Percentiles rank a stretch among this genome's conserved stretches.
Evolutionary conservation across 2,113 vertebrate genomes (phyloP).

Genomic region (Boulengeromyrus knoepffleri): DNA sequence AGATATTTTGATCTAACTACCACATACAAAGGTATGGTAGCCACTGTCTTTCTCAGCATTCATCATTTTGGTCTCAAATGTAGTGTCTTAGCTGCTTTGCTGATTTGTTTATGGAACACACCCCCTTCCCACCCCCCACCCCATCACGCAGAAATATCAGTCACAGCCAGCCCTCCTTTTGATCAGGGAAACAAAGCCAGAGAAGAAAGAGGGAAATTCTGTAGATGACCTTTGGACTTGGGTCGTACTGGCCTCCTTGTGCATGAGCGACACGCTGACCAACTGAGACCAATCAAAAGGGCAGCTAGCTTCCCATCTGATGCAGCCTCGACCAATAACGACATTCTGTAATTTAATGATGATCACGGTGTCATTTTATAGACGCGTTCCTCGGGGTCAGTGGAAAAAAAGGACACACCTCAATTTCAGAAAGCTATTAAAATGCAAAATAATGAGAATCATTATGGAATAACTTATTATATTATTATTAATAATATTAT

Average conservation of each 20-base stretch:
- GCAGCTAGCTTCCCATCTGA: constrained; percentile 1
- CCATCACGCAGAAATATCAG: constrained; percentile 23
- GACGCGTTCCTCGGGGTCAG: not conserved
- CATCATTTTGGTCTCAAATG: not conserved
- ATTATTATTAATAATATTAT: not conserved
- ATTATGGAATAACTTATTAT: not conserved
- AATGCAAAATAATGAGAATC: not conserved
- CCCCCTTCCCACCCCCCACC: not conserved
- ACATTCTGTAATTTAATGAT: not conserved
- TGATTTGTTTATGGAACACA: not conserved
- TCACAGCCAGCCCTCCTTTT: constrained; percentile 48
- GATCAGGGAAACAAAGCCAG: constrained; percentile 47
- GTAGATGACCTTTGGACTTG: constrained; percentile 52
- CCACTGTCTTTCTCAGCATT: not conserved
- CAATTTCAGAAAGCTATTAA: not conserved
- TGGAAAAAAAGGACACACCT: not conserved
- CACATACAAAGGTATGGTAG: not conserved
- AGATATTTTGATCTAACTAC: not conserved
- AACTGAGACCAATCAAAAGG: constrained; percentile 27
- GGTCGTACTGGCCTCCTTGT: constrained; percentile 37
- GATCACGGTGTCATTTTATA: not conserved
- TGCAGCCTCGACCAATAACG: not conserved
- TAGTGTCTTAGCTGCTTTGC: not conserved
- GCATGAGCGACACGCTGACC: constrained; percentile 23
- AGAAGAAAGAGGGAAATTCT: constrained; percentile 36